phyloP scores from a whole-genome alignment of 2,113 vertebrate genomes.

The Passer montanus region DNA sequence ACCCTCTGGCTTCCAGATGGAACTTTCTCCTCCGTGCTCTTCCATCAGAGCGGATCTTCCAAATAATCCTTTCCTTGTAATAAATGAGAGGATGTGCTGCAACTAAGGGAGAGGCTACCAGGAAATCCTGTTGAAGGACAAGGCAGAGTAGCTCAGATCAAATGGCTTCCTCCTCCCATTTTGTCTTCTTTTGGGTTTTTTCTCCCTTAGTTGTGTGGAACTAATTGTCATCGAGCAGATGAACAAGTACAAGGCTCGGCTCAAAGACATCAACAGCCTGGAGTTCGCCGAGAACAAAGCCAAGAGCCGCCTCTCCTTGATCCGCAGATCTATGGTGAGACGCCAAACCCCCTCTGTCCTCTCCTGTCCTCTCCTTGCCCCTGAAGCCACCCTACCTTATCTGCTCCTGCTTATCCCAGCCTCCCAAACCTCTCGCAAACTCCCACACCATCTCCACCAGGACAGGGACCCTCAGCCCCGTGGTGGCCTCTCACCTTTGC shows the following conservation, averaged over 20 bases:
- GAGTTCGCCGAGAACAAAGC: conserved; percentile 98
- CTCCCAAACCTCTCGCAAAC: not conserved
- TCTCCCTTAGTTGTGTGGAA: conserved; percentile 86
- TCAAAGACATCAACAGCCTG: conserved; percentile 96
- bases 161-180: not conserved
- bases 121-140: not conserved
- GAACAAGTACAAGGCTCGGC: conserved; percentile 94
- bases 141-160: not conserved
- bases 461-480: not conserved
- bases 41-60: not conserved
- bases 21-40: not conserved
- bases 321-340: conserved; percentile 96
- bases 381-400: not conserved
- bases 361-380: conserved; percentile 23
- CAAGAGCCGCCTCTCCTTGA: conserved; percentile 91
- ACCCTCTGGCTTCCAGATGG: not conserved
- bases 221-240: conserved; percentile 95
- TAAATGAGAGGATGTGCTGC: not conserved
- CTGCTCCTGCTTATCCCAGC: conserved; percentile 36
- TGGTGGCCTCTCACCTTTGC: not conserved
- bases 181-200: not conserved
- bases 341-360: not conserved
- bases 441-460: not conserved
- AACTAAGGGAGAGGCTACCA: not conserved
- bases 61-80: not conserved